Conservation (phyloP, 2,888 invertebrate genomes). For the Cartodere bifasciata region DNA sequence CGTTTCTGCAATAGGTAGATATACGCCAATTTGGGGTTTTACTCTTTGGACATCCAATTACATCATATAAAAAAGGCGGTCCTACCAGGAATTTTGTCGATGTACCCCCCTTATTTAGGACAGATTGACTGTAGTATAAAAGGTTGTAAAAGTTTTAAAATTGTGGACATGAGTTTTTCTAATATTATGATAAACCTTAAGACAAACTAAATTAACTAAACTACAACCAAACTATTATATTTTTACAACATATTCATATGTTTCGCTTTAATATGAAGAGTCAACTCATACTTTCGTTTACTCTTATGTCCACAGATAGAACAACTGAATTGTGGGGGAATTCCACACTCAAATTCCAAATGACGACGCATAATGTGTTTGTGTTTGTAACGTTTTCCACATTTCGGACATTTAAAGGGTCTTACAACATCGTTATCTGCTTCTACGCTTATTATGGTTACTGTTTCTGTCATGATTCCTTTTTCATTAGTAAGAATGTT, state of each 20-base stretch:
- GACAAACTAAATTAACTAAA: not conserved
- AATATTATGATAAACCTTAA: not conserved
- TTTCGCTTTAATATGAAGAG: conserved; percentile 4
- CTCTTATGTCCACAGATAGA: conserved; percentile 9
- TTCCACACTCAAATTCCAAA: conserved; percentile 13
- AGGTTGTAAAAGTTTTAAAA: too few species aligned
- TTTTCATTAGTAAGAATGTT: too few species aligned
- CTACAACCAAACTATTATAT: not conserved
- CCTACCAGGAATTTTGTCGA: too few species aligned
- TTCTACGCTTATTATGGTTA: too few species aligned
- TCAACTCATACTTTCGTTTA: conserved; percentile 9
- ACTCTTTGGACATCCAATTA: too few species aligned
- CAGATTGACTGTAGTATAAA: too few species aligned
- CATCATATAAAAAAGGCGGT: too few species aligned
- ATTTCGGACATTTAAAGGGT: conserved; percentile 37
- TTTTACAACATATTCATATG: conserved; percentile 5
- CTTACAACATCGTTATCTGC: not conserved
- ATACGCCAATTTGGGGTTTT: too few species aligned
- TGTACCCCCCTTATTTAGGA: too few species aligned
- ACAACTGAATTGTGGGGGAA: conserved; percentile 9
- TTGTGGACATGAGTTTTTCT: too few species aligned
- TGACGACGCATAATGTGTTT: conserved; percentile 46
- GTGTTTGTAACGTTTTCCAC: conserved; percentile 44
- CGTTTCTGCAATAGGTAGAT: too few species aligned
- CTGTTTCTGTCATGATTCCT: too few species aligned